phyloP scores from a whole-genome alignment of 2,888 invertebrate genomes.

The Cephus rjabovi region DNA sequence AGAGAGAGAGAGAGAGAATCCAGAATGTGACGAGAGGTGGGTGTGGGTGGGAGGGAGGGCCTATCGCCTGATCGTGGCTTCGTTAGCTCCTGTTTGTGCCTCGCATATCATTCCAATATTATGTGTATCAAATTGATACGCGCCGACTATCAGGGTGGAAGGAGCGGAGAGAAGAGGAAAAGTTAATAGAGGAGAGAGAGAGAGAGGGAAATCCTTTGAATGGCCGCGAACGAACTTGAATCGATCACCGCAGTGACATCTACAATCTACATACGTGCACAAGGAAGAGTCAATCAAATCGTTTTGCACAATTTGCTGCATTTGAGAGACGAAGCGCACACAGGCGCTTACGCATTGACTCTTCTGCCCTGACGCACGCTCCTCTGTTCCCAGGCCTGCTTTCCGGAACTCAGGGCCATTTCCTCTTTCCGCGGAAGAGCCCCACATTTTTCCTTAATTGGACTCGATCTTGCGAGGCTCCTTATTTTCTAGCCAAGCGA shows the following conservation, averaged over 20 bases:
- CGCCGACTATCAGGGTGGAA: background rate
- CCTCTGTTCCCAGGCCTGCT: background rate
- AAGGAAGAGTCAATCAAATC: conserved; percentile 54
- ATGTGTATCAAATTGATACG: background rate
- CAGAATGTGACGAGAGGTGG: background rate
- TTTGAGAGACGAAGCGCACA: conserved; percentile 2
- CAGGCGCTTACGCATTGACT: background rate
- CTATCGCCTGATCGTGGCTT: conserved; percentile 20
- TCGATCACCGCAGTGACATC: conserved; percentile 18
- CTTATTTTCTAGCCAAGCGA: too few relatives aligned
- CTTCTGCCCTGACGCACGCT: background rate
- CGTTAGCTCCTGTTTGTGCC: conserved; percentile 29
- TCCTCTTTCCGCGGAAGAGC: too few relatives aligned
- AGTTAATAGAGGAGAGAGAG: background rate
- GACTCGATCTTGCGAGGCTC: too few relatives aligned
- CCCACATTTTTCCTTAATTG: too few relatives aligned
- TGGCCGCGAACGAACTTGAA: too few relatives aligned
- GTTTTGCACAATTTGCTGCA: conserved; percentile 48
- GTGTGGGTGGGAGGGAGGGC: background rate
- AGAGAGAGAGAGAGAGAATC: background rate
- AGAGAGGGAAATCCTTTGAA: too few relatives aligned
- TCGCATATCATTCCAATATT: conserved; percentile 24
- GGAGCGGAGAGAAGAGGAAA: background rate
- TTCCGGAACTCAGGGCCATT: background rate
- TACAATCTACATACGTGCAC: conserved; percentile 38